Evolutionary conservation across 2,113 vertebrate genomes (phyloP).

Genomic region (Micronycteris hirsuta): DNA sequence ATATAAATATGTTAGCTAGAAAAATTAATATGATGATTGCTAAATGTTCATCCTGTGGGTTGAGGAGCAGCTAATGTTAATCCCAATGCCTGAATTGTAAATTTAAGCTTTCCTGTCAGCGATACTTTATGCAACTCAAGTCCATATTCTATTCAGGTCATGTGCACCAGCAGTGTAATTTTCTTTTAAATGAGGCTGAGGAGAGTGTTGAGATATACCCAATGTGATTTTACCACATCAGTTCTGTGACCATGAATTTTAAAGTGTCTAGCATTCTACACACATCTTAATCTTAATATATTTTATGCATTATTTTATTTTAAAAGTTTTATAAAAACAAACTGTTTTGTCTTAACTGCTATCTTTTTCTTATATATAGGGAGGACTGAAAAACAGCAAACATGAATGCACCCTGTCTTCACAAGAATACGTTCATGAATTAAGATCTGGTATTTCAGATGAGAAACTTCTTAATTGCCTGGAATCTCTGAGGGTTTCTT

Average conservation of each 20-base stretch:
- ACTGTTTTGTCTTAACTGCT: not conserved
- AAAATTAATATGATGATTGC: constrained; percentile 22
- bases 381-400: constrained; percentile 97
- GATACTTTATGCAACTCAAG: not conserved
- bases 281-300: not conserved
- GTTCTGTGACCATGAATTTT: not conserved
- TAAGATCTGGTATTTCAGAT: constrained; percentile 94
- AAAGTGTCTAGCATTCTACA: not conserved
- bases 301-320: not conserved
- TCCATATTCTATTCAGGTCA: not conserved
- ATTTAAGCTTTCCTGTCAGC: not conserved
- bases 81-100: not conserved
- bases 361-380: constrained; percentile 78
- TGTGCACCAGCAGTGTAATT: not conserved
- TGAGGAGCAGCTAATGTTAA: not conserved
- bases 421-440: constrained; percentile 97
- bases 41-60: not conserved
- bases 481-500: constrained; percentile 95
- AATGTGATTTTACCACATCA: not conserved
- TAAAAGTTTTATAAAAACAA: not conserved
- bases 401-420: constrained; percentile 96
- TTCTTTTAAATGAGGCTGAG: constrained; percentile 4
- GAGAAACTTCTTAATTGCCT: constrained; percentile 97
- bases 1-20: not conserved
- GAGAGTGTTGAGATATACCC: not conserved